Percentiles rank a stretch among this genome's conserved stretches.
Evolutionary conservation across 2,888 invertebrate genomes (phyloP).

Genomic region (Azorinus chamasolen): DNA sequence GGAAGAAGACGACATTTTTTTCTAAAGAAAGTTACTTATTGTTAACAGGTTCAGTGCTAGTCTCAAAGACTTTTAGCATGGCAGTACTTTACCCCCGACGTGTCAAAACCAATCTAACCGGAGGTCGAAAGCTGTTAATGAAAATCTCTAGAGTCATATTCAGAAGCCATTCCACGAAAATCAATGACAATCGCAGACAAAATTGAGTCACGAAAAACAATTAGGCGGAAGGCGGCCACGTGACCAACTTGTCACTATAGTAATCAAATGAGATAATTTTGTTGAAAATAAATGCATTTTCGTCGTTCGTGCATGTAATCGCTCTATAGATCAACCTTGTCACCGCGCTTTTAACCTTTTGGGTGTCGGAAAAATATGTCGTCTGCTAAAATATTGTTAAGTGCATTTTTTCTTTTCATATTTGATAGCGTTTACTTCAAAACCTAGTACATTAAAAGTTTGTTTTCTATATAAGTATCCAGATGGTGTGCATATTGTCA

Average conservation of each 20-base stretch:
- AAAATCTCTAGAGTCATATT: slow-evolving; percentile 23
- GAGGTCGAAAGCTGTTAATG: slow-evolving; percentile 36
- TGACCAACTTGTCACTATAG: not conserved
- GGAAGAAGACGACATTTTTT: too few relatives aligned
- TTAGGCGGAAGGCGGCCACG: not conserved
- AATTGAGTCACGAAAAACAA: not conserved
- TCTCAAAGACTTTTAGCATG: not conserved
- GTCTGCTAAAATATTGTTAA: too few relatives aligned
- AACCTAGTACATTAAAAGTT: too few relatives aligned
- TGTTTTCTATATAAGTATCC: too few relatives aligned
- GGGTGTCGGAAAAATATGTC: too few relatives aligned
- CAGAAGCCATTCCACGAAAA: slow-evolving; percentile 1
- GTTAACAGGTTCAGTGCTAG: too few relatives aligned
- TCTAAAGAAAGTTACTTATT: too few relatives aligned
- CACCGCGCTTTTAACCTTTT: too few relatives aligned
- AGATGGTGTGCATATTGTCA: too few relatives aligned
- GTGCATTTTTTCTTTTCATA: too few relatives aligned
- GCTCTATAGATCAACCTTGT: too few relatives aligned
- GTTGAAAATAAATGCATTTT: not conserved
- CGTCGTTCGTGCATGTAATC: slow-evolving; percentile 2
- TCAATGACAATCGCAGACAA: slow-evolving; percentile 6
- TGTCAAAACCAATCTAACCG: slow-evolving; percentile 15
- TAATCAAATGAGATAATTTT: not conserved
- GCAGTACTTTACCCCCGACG: not conserved
- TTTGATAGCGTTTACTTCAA: too few relatives aligned